These are phyloP conservation scores for Serripes groenlandicus DNA, from an alignment of 2,888 invertebrate genomes.

Conservation along the genomic window DNA sequence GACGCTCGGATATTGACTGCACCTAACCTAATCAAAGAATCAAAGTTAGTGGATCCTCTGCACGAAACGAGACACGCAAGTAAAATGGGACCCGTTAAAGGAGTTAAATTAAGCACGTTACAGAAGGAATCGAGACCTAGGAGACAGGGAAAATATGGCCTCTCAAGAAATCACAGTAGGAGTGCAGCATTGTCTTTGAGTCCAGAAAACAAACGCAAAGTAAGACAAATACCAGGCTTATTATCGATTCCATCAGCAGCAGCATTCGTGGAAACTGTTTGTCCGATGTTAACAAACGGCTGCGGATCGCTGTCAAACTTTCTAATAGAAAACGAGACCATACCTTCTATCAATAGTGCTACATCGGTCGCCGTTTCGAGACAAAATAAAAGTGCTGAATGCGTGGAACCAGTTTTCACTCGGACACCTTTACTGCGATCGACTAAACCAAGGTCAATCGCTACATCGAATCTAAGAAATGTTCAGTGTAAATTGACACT, in stretches of 20 bases:
- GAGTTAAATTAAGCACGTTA: slow-evolving; percentile 6
- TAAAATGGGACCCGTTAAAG: slow-evolving; percentile 41
- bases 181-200: not conserved
- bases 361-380: not conserved
- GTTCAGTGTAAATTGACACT: slow-evolving; percentile 40
- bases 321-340: slow-evolving; percentile 13
- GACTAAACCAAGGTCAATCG: slow-evolving; percentile 21
- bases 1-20: not conserved
- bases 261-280: too few relatives aligned
- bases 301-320: slow-evolving; percentile 1
- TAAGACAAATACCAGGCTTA: not conserved
- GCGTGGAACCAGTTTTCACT: slow-evolving; percentile 8
- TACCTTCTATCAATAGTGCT: slow-evolving; percentile 20
- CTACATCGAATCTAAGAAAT: slow-evolving; percentile 28
- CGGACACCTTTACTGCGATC: slow-evolving; percentile 3
- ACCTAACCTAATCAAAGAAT: not conserved
- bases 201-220: not conserved
- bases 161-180: not conserved
- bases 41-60: slow-evolving; percentile 30
- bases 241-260: too few relatives aligned
- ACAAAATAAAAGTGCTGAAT: not conserved
- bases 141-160: not conserved
- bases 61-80: slow-evolving; percentile 26
- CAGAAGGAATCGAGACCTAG: not conserved
- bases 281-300: not conserved